A percentile compares a stretch with the other conserved stretches of the same genome.
phyloP scores from a whole-genome alignment of 2,113 vertebrate genomes.

The Solenodon paradoxus region DNA sequence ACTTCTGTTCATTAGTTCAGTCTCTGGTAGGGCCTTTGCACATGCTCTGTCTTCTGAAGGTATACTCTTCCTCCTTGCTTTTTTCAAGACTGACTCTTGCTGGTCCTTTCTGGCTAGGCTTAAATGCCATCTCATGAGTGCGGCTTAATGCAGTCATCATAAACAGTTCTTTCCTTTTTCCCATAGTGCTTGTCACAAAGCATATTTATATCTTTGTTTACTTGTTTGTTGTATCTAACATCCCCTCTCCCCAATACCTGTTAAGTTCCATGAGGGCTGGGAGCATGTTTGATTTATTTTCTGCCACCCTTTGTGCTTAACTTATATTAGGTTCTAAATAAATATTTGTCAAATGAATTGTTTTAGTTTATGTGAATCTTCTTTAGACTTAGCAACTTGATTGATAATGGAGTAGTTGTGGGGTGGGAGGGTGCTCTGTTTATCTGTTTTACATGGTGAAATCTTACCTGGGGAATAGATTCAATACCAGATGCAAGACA shows the following conservation, averaged over 20 bases:
- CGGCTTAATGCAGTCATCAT: background rate
- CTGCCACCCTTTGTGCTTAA: background rate
- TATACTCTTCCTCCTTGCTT: background rate
- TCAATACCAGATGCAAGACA: background rate
- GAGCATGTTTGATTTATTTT: background rate
- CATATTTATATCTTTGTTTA: background rate
- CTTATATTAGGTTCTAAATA: background rate
- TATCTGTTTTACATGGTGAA: background rate
- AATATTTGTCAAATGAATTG: background rate
- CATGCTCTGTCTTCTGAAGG: background rate
- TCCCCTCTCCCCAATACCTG: background rate
- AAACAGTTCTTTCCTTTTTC: background rate
- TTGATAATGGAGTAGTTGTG: background rate
- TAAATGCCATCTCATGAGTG: background rate
- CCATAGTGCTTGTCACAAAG: background rate
- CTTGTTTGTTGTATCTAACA: background rate
- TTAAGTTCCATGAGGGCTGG: background rate
- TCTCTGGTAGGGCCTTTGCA: background rate
- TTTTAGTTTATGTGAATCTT: background rate
- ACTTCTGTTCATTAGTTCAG: background rate
- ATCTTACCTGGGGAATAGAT: background rate
- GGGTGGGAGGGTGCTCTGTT: background rate
- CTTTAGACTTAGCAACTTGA: background rate
- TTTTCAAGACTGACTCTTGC: background rate
- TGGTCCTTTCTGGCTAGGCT: background rate